phyloP scores from a whole-genome alignment of 2,113 vertebrate genomes.

The Gulo gulo region DNA sequence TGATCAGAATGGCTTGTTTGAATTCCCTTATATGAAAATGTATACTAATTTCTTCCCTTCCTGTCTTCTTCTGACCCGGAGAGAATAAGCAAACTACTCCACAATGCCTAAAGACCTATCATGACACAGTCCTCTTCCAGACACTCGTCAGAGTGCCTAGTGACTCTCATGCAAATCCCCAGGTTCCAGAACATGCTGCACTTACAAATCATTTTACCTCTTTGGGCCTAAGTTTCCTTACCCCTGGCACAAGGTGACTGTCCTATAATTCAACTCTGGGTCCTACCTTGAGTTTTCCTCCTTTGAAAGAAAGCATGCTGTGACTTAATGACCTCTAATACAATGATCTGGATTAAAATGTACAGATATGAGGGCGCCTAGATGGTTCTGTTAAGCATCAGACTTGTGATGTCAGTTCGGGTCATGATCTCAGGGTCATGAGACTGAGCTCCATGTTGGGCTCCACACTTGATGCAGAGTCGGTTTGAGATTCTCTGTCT shows the following conservation, averaged over 20 bases:
- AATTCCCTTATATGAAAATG: background rate
- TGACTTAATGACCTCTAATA: background rate
- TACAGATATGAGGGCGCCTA: background rate
- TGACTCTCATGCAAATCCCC: background rate
- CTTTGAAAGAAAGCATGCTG: background rate
- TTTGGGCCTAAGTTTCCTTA: background rate
- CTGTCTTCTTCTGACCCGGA: background rate
- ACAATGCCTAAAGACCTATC: too few species aligned
- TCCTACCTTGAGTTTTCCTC: background rate
- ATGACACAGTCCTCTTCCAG: background rate
- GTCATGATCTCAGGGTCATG: background rate
- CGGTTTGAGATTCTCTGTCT: background rate
- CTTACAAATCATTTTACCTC: background rate
- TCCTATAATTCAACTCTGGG: background rate
- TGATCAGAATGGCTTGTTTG: background rate
- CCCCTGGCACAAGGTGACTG: background rate
- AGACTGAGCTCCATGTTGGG: background rate
- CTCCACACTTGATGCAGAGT: background rate
- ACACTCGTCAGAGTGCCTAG: background rate
- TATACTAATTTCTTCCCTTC: background rate
- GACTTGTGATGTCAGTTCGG: background rate
- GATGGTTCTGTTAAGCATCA: background rate
- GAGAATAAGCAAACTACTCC: background rate
- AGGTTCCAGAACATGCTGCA: background rate
- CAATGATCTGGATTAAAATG: background rate